A percentile compares a stretch with the other conserved stretches of the same genome.
Conservation (phyloP, 2,113 vertebrate species). For the Emydocephalus ijimae region DNA sequence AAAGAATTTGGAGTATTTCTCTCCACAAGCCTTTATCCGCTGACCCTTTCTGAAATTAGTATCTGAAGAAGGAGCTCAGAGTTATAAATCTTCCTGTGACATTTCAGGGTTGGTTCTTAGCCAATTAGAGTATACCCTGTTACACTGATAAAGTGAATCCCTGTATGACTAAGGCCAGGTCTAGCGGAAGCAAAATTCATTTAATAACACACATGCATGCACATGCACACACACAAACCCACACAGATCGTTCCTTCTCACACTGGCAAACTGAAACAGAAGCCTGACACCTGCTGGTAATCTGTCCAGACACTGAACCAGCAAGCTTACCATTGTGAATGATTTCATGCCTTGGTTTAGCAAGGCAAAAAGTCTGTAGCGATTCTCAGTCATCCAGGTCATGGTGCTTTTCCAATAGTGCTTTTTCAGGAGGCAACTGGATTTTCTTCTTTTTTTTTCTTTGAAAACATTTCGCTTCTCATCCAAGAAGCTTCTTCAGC, state of each 20-base stretch:
- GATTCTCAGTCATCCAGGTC: too few species aligned
- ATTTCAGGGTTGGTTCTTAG: conserved; percentile 54
- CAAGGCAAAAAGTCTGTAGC: not conserved
- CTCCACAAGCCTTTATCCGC: conserved; percentile 35
- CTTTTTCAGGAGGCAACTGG: too few species aligned
- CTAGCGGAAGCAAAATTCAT: conserved; percentile 26
- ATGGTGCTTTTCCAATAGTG: too few species aligned
- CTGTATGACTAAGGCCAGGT: conserved; percentile 5
- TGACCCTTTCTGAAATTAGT: conserved; percentile 51
- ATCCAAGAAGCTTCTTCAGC: too few species aligned
- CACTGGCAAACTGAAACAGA: not conserved
- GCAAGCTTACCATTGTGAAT: not conserved
- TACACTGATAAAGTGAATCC: not conserved
- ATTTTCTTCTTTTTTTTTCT: too few species aligned
- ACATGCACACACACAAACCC: too few species aligned
- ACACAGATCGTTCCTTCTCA: not conserved
- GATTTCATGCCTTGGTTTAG: not conserved
- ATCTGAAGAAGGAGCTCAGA: conserved; percentile 44
- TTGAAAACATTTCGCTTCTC: too few species aligned
- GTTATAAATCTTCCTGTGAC: conserved; percentile 66
- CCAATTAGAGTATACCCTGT: conserved; percentile 55
- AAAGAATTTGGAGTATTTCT: conserved; percentile 20
- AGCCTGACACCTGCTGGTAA: not conserved
- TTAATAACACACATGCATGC: not conserved
- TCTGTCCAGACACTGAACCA: not conserved